Conservation (phyloP, 1,140 invertebrate genomes). For the Ceratina calcarata region DNA sequence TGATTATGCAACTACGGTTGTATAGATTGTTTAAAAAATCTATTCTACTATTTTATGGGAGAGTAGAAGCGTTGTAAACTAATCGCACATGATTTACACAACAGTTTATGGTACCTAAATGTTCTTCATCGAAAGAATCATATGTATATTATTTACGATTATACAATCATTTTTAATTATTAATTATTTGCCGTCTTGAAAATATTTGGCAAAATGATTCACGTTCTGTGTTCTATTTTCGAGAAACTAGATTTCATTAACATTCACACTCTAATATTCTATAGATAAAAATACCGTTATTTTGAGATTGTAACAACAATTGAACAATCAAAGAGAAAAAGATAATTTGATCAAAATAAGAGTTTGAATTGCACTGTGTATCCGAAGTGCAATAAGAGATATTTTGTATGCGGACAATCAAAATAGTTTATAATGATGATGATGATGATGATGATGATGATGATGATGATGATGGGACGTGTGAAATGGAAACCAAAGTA, state of each 20-base stretch:
- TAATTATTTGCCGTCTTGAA: constrained; percentile 11
- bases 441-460: neutral
- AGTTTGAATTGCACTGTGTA: neutral
- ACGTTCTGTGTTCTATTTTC: no score
- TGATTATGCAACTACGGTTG: neutral
- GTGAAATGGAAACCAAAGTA: constrained; percentile 69
- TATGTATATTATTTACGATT: constrained; percentile 47
- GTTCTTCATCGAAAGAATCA: neutral
- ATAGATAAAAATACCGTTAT: no score
- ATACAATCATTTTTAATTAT: constrained; percentile 17
- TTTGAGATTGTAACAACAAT: neutral
- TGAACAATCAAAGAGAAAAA: neutral
- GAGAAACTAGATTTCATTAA: no score
- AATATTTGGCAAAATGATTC: neutral
- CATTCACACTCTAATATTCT: no score
- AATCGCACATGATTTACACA: neutral
- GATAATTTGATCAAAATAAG: neutral
- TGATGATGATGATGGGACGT: constrained; percentile 8
- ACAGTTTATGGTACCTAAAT: neutral
- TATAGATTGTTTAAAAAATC: no score
- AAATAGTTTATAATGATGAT: constrained; percentile 33
- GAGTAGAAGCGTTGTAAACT: neutral
- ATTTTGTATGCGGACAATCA: constrained; percentile 44
- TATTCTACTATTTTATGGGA: neutral
- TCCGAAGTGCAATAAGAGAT: constrained; percentile 30